Percentiles rank a stretch among this genome's conserved stretches.
These are phyloP conservation scores for Physeter macrocephalus DNA, from an alignment of 2,113 vertebrate species.

Conservation along the genomic window DNA sequence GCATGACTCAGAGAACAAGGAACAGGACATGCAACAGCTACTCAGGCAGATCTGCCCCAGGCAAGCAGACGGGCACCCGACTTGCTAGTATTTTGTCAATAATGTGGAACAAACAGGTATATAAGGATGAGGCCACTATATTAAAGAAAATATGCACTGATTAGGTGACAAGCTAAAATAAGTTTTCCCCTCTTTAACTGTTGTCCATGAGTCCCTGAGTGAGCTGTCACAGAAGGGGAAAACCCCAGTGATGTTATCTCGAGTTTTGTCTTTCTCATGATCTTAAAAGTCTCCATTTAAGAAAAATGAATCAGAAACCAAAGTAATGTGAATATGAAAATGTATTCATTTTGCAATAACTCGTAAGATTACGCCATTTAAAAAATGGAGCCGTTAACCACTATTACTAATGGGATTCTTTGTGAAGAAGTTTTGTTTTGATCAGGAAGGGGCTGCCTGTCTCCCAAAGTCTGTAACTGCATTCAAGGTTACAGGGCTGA, in stretches of 20 bases:
- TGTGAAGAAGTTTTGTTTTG: not conserved
- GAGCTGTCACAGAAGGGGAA: not conserved
- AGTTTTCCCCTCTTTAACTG: not conserved
- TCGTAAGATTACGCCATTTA: not conserved
- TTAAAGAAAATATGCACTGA: slow-evolving; percentile 13
- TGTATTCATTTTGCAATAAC: not conserved
- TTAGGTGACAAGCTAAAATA: not conserved
- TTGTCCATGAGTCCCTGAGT: not conserved
- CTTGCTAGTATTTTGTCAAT: not conserved
- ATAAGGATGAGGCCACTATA: not conserved
- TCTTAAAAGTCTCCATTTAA: not conserved
- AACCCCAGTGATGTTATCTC: not conserved
- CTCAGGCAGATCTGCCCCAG: slow-evolving; percentile 39
- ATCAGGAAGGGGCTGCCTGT: not conserved
- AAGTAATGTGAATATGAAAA: not conserved
- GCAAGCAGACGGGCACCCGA: not conserved
- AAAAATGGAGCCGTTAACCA: not conserved
- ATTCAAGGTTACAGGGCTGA: not conserved
- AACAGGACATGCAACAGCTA: slow-evolving; percentile 51
- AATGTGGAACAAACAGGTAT: not conserved
- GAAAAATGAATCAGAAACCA: slow-evolving; percentile 24
- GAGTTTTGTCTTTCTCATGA: not conserved
- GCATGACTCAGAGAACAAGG: slow-evolving; percentile 68
- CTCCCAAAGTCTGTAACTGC: not conserved
- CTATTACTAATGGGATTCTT: not conserved